phyloP scores from a whole-genome alignment of 2,888 invertebrate genomes.

The Lasioglossum leucozonium region DNA sequence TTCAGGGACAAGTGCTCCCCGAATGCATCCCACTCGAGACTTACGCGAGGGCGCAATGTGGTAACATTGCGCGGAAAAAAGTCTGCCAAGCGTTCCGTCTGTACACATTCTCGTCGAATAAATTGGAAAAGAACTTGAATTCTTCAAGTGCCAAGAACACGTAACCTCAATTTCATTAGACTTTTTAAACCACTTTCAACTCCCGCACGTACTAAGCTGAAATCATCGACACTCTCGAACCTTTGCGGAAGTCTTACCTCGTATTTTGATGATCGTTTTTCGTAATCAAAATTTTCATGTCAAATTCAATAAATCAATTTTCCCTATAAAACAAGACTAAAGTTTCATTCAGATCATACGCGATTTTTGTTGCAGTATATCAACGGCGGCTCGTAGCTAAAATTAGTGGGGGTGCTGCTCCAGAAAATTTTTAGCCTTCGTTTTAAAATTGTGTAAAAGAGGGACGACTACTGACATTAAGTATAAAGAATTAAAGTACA shows the following conservation, averaged over 20 bases:
- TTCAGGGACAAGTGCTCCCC: conserved; percentile 10
- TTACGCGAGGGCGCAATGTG: not conserved
- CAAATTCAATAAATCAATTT: too few species aligned
- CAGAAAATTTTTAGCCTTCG: too few species aligned
- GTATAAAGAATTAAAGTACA: too few species aligned
- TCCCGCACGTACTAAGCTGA: not conserved
- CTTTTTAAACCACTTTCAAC: not conserved
- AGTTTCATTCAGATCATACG: not conserved
- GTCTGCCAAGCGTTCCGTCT: not conserved
- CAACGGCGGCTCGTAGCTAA: too few species aligned
- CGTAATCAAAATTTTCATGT: too few species aligned
- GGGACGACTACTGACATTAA: too few species aligned
- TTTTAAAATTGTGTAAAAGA: too few species aligned
- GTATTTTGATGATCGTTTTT: not conserved
- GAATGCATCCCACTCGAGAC: not conserved
- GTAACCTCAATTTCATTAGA: not conserved
- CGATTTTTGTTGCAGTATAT: not conserved
- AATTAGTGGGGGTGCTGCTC: too few species aligned
- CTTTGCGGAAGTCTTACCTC: not conserved
- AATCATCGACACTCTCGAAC: not conserved
- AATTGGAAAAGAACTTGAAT: not conserved
- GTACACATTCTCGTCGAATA: not conserved
- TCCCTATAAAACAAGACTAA: not conserved
- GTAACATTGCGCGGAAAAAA: not conserved
- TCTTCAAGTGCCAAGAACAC: not conserved